Evolutionary conservation across 2,797 vertebrate species (phyloP).

Genomic region (Pseudocheirus occidentalis): DNA sequence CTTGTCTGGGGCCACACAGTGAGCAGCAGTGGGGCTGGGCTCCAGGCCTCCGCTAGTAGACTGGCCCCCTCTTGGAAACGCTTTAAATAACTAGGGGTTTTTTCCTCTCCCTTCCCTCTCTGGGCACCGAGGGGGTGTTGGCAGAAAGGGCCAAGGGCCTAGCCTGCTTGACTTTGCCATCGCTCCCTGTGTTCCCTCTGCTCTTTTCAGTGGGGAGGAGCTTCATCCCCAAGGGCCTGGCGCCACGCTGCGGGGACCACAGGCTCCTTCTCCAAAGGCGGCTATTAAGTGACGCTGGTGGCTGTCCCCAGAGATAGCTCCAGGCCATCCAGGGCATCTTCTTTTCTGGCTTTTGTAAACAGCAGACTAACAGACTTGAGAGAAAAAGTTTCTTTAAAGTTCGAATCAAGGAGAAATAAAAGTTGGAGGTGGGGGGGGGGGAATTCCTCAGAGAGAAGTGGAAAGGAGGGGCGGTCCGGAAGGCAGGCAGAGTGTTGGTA

Average conservation of each 20-base stretch:
- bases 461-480: not conserved
- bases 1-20: too few species aligned
- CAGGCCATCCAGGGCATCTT: constrained; percentile 26
- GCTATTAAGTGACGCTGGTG: not conserved
- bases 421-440: not conserved
- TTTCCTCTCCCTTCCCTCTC: constrained; percentile 28
- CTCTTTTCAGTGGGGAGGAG: not conserved
- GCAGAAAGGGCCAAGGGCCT: constrained; percentile 2
- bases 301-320: constrained; percentile 1
- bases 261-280: constrained; percentile 22
- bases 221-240: constrained; percentile 10
- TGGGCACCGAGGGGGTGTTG: not conserved
- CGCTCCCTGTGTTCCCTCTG: constrained; percentile 6
- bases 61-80: not conserved
- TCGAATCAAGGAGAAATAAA: not conserved
- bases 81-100: not conserved
- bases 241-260: not conserved
- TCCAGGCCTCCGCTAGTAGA: not conserved
- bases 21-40: too few species aligned
- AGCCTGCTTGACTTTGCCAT: constrained; percentile 15
- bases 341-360: constrained; percentile 29
- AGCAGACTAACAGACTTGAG: not conserved
- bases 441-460: not conserved
- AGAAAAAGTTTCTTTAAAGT: not conserved
- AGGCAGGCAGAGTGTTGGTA: not conserved